Base-by-base conservation (phyloP, 2,113 vertebrate genomes). In the Cavia aperea region DNA sequence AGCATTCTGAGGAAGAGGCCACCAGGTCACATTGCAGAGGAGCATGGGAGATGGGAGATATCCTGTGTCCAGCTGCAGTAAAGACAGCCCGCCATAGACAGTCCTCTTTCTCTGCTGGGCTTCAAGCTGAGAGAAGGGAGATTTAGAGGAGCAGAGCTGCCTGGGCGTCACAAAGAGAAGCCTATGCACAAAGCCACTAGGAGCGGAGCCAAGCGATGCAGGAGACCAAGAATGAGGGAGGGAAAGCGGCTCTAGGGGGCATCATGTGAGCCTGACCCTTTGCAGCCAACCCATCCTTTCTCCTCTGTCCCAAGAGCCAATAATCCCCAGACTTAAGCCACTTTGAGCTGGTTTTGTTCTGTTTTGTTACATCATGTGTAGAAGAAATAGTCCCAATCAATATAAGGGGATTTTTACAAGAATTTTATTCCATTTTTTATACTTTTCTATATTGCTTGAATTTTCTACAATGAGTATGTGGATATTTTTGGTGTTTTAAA, bases 381-480 rank as follows among this genome's bases (percentile, higher is more conserved):
- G 51, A 86, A 92, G 66, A 95, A 93, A 68, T 39, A 46, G 33
- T 83, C 75, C 86, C 95, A 72, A 94, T 87, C 91, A 86, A 81
- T 65, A 87, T 15, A 36, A 92, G 10, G 72, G 89, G n/a, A 89
- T 88, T 95, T 95, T 94, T 88, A 63, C 7, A 89, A 77, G 92
- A 86, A n/a, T 77, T 89, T 91, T 66, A 39, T n/a, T 93, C 26
- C 39, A 7, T 79, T 73, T 92, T 89, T 86, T 51, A 54, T 73
- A 51, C 39, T 58, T 79, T 94, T 49, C 49, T 60, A 51, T 24
- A 75, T 77, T 79, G 29, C 73, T 94, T 89, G 26, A 39, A 16
- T 88, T 94, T 92, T 87, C 86, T 79, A 7, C 8, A 39, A 10
- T 60, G 39, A 77, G 49, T 90, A 62, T 29, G 6, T 33, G n/a